A percentile compares a stretch with the other conserved stretches of the same genome.
Evolutionary conservation across 2,797 vertebrate species (phyloP).

Genomic region (Yasuhikotakia modesta): DNA sequence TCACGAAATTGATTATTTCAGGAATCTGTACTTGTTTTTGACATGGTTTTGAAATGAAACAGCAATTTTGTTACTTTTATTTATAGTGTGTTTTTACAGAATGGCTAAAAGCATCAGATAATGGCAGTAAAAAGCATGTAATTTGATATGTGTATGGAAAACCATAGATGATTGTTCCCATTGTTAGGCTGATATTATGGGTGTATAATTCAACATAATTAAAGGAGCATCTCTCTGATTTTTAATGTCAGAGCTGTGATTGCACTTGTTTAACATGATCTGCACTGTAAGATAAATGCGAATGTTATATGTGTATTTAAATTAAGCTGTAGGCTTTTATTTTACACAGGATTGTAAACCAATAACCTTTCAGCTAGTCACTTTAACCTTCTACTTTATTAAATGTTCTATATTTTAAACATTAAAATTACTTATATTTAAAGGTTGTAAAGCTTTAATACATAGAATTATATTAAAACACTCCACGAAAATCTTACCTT

Average conservation of each 20-base stretch:
- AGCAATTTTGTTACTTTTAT: conserved; percentile 17
- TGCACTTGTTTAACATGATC: background rate
- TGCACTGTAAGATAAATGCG: background rate
- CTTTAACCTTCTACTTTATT: too few species aligned
- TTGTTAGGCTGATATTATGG: background rate
- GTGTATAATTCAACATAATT: background rate
- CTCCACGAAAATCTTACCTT: too few species aligned
- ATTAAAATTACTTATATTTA: too few species aligned
- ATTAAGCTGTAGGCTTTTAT: too few species aligned
- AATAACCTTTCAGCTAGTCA: too few species aligned
- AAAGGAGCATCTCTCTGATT: conserved; percentile 2
- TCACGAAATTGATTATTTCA: background rate
- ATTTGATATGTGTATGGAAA: background rate
- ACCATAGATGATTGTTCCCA: conserved; percentile 1
- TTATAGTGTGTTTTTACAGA: background rate
- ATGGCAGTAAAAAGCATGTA: conserved; percentile 7
- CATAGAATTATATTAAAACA: too few species aligned
- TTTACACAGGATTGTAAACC: too few species aligned
- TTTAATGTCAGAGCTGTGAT: background rate
- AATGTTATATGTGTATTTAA: background rate
- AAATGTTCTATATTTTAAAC: too few species aligned
- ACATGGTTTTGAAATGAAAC: background rate
- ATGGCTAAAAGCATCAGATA: background rate
- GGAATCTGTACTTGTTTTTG: background rate
- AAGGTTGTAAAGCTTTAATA: too few species aligned